Evolutionary conservation across 2,797 vertebrate genomes (phyloP), one percentile per base, ranked within the genome.

Genomic region (Sebastes flavidus): DNA sequence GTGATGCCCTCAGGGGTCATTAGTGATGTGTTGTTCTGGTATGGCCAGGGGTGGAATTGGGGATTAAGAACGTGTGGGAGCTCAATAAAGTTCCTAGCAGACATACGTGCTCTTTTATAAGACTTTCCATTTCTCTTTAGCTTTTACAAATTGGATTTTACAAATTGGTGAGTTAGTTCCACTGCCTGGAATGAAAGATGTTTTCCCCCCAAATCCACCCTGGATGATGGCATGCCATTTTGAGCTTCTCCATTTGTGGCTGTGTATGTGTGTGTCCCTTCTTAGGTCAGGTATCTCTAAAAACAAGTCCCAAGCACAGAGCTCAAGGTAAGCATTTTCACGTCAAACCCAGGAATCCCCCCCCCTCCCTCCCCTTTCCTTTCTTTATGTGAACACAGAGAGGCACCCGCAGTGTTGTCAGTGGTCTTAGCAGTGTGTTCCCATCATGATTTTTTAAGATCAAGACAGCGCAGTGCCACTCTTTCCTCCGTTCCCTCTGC

Each of bases 261-360:
- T 91, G 84, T 90, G 89, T 93, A 81, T 93, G 83, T 91, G 87
- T 92, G 91, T 92, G 88, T 92, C 88, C 91, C 93, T 87, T 91
- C 93, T 78, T 94, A 95, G 95, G 94, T 94, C 94, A 94, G 93
- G 84, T 87, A 88, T 93, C 89, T 94, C 93, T 95, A 95, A 92
- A 93, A 91, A 89, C 90, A 93, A 93, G 93, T 85, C 87, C 81
- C 91, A 92, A 87, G 87, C 76, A 81, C 86, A 91, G 84, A 94
- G 38, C 81, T 83, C 90, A 93, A 95, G 94, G 94, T 95, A 95
- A 95, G 94, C 85, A 89, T 91, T 90, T 90, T 79, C 88, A 83
- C 24, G 77, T 92, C 90, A 90, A 90, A 86, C 85, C 66, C 81
- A 87, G 88, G 87, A 88, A 76, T n/a, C 62, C 34, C 20, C 18